Percentiles rank a stretch among this genome's conserved stretches.
These are phyloP conservation scores for Phengaris arion DNA, from an alignment of 2,888 invertebrate genomes.

Conservation along the genomic window DNA sequence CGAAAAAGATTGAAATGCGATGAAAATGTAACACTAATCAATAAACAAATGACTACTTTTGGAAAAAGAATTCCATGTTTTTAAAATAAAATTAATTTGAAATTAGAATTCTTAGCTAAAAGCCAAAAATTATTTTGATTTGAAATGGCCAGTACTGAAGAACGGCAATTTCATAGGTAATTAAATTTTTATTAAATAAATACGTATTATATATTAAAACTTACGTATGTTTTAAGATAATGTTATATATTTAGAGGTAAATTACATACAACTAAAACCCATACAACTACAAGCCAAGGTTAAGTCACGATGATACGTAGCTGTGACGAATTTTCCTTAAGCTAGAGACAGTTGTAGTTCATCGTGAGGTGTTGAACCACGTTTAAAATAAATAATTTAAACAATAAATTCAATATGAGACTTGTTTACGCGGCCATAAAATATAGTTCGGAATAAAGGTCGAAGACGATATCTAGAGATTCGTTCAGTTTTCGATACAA, in stretches of 20 bases:
- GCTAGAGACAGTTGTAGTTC: not conserved
- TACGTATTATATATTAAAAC: not conserved
- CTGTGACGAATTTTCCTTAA: not conserved
- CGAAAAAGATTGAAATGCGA: no score
- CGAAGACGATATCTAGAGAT: not conserved
- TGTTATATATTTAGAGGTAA: not conserved
- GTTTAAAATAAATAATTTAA: not conserved
- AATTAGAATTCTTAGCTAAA: no score
- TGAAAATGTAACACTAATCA: no score
- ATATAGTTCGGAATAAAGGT: not conserved
- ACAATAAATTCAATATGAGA: not conserved
- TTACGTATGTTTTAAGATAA: not conserved
- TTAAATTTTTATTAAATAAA: no score
- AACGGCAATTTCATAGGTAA: no score
- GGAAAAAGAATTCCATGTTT: no score
- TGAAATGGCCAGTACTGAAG: no score
- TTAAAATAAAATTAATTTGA: no score
- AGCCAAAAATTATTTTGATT: no score
- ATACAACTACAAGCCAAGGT: slow-evolving; percentile 13
- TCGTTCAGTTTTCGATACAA: not conserved
- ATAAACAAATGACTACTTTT: no score
- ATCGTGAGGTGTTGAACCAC: not conserved
- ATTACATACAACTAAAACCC: not conserved
- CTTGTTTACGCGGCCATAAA: not conserved
- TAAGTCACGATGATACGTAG: not conserved